A percentile compares a stretch with the other conserved stretches of the same genome.
phyloP scores from a whole-genome alignment of 1,140 invertebrate genomes.

The Drosophila orena region DNA sequence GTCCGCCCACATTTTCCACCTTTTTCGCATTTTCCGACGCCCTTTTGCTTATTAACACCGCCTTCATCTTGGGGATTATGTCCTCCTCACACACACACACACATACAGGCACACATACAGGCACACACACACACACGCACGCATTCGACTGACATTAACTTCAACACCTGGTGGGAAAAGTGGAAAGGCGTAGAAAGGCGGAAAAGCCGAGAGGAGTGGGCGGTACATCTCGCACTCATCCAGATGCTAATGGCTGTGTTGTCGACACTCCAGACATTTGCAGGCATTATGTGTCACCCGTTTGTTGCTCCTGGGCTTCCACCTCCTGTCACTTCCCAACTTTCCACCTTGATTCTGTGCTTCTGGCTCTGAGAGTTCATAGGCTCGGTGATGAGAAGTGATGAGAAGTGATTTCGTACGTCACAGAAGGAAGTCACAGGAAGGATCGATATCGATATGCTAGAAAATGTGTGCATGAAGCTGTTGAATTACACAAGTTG shows the following conservation, averaged over 20 bases:
- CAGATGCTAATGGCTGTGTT: conserved; percentile 76
- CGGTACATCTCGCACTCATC: conserved; percentile 27
- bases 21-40: conserved; percentile 3
- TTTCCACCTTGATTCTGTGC: background rate
- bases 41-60: conserved; percentile 69
- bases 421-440: background rate
- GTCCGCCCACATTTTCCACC: background rate
- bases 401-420: conserved; percentile 22
- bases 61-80: conserved; percentile 65
- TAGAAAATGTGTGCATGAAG: too few species aligned
- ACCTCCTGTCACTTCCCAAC: conserved; percentile 1
- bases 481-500: background rate
- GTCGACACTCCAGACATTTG: conserved; percentile 70
- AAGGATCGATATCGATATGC: too few species aligned
- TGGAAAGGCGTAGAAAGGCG: background rate
- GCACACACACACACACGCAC: background rate
- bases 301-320: conserved; percentile 37
- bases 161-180: conserved; percentile 56
- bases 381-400: conserved; percentile 35
- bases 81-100: conserved; percentile 19
- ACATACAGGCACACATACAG: background rate
- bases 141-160: conserved; percentile 49
- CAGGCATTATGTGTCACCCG: conserved; percentile 55
- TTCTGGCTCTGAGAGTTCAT: conserved; percentile 7
- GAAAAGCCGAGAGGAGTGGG: background rate